phyloP scores from a whole-genome alignment of 2,113 vertebrate species.

The Pogonocichla stellata region DNA sequence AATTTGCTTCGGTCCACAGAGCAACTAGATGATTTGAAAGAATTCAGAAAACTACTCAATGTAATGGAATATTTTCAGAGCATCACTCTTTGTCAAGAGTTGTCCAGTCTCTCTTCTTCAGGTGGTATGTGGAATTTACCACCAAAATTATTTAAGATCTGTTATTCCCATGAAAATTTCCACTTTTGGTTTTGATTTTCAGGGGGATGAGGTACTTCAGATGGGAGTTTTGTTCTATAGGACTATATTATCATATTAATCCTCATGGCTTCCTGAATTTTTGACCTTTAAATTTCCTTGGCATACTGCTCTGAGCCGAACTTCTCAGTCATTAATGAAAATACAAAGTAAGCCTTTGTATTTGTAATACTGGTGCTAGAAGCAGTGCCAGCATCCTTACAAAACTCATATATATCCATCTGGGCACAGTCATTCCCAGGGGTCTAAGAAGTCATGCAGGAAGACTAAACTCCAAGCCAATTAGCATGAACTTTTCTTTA shows the following conservation, averaged over 20 bases:
- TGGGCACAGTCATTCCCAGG: background rate
- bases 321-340: background rate
- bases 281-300: background rate
- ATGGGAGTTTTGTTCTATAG: background rate
- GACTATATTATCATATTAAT: background rate
- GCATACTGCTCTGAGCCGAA: background rate
- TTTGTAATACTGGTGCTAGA: background rate
- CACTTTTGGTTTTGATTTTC: background rate
- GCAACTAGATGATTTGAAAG: background rate
- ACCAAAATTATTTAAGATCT: background rate
- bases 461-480: background rate
- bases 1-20: background rate
- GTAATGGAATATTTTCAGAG: background rate
- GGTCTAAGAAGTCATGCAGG: background rate
- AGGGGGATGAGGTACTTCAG: background rate
- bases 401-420: background rate
- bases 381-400: background rate
- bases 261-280: background rate
- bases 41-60: background rate
- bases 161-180: background rate
- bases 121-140: background rate
- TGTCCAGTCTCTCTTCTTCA: background rate
- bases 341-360: background rate
- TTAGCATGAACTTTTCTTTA: constrained; percentile 9
- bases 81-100: background rate